phyloP scores from a whole-genome alignment of 2,113 vertebrate species.

The Arenaria interpres region DNA sequence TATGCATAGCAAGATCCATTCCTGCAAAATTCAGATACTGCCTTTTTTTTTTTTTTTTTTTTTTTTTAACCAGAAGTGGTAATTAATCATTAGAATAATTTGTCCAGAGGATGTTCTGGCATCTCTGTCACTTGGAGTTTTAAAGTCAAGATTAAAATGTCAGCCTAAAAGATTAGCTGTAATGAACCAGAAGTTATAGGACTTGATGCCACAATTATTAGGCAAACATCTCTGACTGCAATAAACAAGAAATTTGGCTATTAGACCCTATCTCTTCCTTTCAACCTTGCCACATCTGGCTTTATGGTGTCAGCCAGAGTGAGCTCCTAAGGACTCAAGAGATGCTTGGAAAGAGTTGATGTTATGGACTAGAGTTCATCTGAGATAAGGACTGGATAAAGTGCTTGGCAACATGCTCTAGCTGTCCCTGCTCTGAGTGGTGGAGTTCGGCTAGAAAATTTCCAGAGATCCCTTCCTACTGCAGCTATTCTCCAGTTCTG shows the following conservation, averaged over 20 bases:
- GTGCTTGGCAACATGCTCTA: not conserved
- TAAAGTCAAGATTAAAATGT: constrained; percentile 27
- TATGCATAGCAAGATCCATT: not conserved
- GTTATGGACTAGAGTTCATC: not conserved
- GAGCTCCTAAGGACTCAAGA: not conserved
- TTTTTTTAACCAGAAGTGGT: not conserved
- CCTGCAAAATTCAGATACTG: not conserved
- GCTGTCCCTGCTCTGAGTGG: not conserved
- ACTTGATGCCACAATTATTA: not conserved
- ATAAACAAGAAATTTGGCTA: not conserved
- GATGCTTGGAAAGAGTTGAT: not conserved
- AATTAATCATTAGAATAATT: constrained; percentile 38
- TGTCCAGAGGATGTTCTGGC: not conserved
- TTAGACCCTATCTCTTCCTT: not conserved
- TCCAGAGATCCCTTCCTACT: not conserved
- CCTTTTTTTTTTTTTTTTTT: not conserved
- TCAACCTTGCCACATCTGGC: not conserved
- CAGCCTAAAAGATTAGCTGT: not conserved
- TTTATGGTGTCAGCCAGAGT: not conserved
- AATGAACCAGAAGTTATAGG: not conserved
- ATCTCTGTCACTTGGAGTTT: constrained; percentile 16
- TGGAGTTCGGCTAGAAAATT: not conserved
- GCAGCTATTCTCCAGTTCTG: not conserved
- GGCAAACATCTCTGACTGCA: not conserved
- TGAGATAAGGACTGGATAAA: not conserved